Evolutionary conservation across 2,113 vertebrate species (phyloP).

Genomic region (Gorsachius goisagi): DNA sequence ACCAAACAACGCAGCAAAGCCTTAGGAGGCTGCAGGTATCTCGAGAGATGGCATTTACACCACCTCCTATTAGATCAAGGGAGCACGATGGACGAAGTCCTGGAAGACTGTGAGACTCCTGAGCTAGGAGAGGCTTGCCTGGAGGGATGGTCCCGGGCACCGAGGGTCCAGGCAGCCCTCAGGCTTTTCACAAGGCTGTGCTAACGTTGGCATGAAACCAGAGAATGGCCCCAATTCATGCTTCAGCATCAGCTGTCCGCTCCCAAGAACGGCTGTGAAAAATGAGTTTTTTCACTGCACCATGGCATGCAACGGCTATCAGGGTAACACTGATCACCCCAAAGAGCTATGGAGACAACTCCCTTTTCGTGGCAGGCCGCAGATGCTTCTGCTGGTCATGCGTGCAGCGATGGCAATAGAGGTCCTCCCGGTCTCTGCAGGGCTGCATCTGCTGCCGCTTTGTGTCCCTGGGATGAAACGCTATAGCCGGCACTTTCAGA

Average conservation of each 20-base stretch:
- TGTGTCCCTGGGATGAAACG: not conserved
- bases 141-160: not conserved
- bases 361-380: not conserved
- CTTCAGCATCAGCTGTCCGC: not conserved
- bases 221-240: not conserved
- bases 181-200: not conserved
- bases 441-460: not conserved
- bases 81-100: not conserved
- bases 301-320: not conserved
- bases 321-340: not conserved
- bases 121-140: not conserved
- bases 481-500: not conserved
- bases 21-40: not conserved
- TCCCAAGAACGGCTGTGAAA: not conserved
- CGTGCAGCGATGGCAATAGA: not conserved
- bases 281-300: not conserved
- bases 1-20: accelerated
- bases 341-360: not conserved
- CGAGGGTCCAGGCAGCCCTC: not conserved
- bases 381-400: not conserved
- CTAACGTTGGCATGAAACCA: not conserved
- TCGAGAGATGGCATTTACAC: not conserved
- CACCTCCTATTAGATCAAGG: not conserved
- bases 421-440: not conserved
- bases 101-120: not conserved